Conservation (phyloP, 2,888 invertebrate species). For the Phlogophora meticulosa region DNA sequence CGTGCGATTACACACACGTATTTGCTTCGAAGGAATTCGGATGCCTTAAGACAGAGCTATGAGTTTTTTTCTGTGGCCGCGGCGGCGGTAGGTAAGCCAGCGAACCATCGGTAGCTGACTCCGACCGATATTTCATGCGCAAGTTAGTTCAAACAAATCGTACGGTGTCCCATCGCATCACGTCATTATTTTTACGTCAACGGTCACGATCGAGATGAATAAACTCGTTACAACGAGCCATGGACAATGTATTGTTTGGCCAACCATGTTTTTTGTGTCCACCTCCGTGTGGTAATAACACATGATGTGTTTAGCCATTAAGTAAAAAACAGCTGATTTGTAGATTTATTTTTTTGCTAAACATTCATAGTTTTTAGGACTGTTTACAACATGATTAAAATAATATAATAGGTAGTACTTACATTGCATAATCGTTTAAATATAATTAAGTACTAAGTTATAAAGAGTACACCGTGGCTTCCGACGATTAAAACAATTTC, state of each 20-base stretch:
- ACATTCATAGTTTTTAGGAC: slow-evolving; percentile 7
- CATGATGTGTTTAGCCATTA: slow-evolving; percentile 46
- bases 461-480: slow-evolving; percentile 81
- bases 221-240: slow-evolving; percentile 62
- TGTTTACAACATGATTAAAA: slow-evolving; percentile 3
- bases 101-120: slow-evolving; percentile 90
- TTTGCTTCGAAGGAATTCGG: slow-evolving; percentile 89
- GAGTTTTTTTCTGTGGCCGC: slow-evolving; percentile 80
- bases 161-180: slow-evolving; percentile 87
- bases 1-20: slow-evolving; percentile 89
- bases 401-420: slow-evolving; percentile 23
- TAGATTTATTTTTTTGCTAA: slow-evolving; percentile 44
- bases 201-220: slow-evolving; percentile 70
- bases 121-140: slow-evolving; percentile 86
- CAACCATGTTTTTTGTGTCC: slow-evolving; percentile 55
- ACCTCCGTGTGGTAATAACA: slow-evolving; percentile 46
- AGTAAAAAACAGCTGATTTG: slow-evolving; percentile 50
- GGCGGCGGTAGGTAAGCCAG: slow-evolving; percentile 89
- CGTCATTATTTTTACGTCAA: slow-evolving; percentile 81
- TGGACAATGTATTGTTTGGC: slow-evolving; percentile 63
- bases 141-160: slow-evolving; percentile 90
- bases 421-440: slow-evolving; percentile 59
- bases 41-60: slow-evolving; percentile 84
- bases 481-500: slow-evolving; percentile 90
- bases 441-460: slow-evolving; percentile 74